Percentiles rank a stretch among this genome's conserved stretches.
Evolutionary conservation across 2,888 invertebrate genomes (phyloP).

Genomic region (Heliconius sara): DNA sequence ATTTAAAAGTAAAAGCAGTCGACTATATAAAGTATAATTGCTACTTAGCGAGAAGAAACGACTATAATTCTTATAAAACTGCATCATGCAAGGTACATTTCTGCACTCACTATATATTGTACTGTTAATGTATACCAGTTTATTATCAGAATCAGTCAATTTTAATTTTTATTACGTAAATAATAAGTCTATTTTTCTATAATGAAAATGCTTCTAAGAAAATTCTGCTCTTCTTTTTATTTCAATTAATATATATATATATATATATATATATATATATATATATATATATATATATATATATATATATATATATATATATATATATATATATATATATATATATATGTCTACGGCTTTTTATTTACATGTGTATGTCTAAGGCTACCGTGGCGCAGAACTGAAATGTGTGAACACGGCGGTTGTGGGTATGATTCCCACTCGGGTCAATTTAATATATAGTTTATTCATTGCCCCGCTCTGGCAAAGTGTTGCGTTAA

Average conservation of each 20-base stretch:
- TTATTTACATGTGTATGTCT: neutral
- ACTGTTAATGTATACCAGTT: neutral
- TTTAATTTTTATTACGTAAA: neutral
- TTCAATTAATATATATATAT: conserved; percentile 8
- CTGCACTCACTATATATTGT: neutral
- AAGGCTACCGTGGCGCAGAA: neutral
- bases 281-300: no score
- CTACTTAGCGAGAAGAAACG: neutral
- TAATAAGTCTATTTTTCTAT: neutral
- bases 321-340: neutral
- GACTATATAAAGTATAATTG: neutral
- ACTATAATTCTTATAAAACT: conserved; percentile 2
- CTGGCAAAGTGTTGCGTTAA: no score
- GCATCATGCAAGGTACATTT: conserved; percentile 1
- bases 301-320: no score
- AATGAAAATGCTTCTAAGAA: neutral
- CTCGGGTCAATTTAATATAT: no score
- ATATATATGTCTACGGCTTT: neutral
- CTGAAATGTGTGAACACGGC: no score
- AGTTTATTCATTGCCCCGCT: no score
- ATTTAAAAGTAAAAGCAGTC: neutral
- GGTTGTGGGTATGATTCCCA: no score
- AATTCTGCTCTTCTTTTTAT: neutral
- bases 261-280: neutral
- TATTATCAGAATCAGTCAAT: neutral